A percentile compares a stretch with the other conserved stretches of the same genome.
phyloP scores from a whole-genome alignment of 2,113 vertebrate species.

The Geococcyx californianus region DNA sequence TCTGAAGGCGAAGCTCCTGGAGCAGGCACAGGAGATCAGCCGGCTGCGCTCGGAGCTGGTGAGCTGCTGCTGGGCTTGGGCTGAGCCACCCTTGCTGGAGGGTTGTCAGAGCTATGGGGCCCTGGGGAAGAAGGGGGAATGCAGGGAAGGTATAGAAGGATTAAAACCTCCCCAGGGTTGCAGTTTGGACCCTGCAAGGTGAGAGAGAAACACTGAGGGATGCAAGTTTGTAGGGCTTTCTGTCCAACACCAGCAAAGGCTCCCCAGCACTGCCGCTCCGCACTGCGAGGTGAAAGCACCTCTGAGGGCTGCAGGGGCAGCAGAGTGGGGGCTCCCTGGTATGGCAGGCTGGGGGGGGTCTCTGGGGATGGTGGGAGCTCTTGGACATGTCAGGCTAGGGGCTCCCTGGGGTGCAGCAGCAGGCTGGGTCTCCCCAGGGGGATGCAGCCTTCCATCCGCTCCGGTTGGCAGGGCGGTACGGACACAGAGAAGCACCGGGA shows the following conservation, averaged over 20 bases:
- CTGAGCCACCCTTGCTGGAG: not conserved
- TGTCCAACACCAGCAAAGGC: not conserved
- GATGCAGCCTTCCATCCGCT: accelerated
- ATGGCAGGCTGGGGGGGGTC: too few species aligned
- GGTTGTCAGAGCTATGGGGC: accelerated
- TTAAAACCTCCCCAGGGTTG: not conserved
- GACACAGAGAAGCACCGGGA: constrained; percentile 93
- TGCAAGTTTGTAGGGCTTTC: not conserved
- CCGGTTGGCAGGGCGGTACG: constrained; percentile 80
- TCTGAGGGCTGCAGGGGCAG: not conserved
- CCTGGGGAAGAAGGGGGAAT: not conserved
- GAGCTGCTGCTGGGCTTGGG: not conserved
- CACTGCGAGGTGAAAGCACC: not conserved
- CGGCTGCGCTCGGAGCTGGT: constrained; percentile 88
- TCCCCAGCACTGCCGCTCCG: accelerated
- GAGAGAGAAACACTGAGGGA: accelerated
- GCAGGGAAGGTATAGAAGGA: accelerated
- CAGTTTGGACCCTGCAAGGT: accelerated
- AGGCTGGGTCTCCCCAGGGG: not conserved
- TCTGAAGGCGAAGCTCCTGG: constrained; percentile 85
- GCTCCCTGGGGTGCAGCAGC: not conserved
- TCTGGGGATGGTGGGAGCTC: not conserved
- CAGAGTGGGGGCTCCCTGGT: not conserved
- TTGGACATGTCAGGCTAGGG: not conserved
- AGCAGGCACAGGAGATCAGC: constrained; percentile 87